These are phyloP conservation scores for Microplitis demolitor DNA, from an alignment of 1,140 invertebrate species.

Conservation along the genomic window DNA sequence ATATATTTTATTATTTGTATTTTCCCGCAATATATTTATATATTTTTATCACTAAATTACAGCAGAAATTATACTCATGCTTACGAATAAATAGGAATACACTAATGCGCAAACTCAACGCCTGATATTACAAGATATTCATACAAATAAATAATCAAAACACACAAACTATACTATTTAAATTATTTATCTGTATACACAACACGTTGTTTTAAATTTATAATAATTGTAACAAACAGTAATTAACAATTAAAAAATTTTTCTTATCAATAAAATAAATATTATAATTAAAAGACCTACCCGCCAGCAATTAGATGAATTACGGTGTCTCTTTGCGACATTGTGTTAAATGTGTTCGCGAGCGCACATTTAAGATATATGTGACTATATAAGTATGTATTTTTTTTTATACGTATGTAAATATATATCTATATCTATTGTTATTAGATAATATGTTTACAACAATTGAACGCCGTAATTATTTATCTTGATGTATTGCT, in stretches of 20 bases:
- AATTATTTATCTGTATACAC: too few relatives aligned
- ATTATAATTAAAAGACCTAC: not conserved
- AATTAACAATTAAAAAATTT: not conserved
- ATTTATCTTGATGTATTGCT: too few relatives aligned
- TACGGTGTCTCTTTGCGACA: slow-evolving; percentile 12
- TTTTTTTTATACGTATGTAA: too few relatives aligned
- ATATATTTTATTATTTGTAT: not conserved
- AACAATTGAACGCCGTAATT: too few relatives aligned
- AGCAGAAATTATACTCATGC: not conserved
- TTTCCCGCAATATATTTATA: not conserved
- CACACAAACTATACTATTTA: too few relatives aligned
- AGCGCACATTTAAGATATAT: too few relatives aligned
- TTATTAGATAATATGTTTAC: too few relatives aligned
- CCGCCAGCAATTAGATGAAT: slow-evolving; percentile 13
- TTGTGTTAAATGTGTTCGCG: not conserved
- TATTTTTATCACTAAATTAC: not conserved
- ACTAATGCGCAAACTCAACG: too few relatives aligned
- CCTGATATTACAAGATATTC: too few relatives aligned
- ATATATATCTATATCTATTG: too few relatives aligned
- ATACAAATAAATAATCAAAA: too few relatives aligned
- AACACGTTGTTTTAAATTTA: not conserved
- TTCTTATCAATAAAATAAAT: not conserved
- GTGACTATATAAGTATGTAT: too few relatives aligned
- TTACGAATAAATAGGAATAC: not conserved
- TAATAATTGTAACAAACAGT: not conserved